Evolutionary conservation across 2,113 vertebrate species (phyloP).

Genomic region (Thamnophis sirtalis): DNA sequence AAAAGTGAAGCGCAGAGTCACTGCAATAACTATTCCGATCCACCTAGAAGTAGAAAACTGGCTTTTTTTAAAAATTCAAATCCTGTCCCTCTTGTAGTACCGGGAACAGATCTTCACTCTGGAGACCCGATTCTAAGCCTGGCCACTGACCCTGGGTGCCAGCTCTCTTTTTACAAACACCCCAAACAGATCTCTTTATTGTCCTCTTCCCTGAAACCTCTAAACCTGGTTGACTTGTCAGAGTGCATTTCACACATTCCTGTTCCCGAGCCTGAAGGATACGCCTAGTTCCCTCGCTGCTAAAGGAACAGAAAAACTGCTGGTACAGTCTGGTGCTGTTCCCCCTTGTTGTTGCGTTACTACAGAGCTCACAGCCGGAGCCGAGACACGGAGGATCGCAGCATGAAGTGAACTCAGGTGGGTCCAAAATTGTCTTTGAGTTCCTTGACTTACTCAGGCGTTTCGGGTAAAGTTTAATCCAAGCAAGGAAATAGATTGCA

Average conservation of each 20-base stretch:
- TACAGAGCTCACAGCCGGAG: neutral
- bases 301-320: constrained; percentile 64
- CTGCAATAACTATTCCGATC: neutral
- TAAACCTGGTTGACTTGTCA: constrained; percentile 73
- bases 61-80: too few relatives aligned
- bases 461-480: neutral
- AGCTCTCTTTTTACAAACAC: neutral
- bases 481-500: neutral
- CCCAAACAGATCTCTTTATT: constrained; percentile 43
- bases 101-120: constrained; percentile 24
- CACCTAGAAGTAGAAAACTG: neutral
- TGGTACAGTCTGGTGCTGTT: constrained; percentile 43
- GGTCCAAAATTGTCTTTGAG: neutral
- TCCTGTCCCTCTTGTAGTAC: neutral
- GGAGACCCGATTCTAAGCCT: constrained; percentile 33
- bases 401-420: neutral
- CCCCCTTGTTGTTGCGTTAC: neutral
- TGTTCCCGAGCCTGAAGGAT: constrained; percentile 72
- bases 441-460: neutral
- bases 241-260: constrained; percentile 81
- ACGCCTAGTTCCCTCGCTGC: constrained; percentile 62
- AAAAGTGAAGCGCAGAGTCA: neutral
- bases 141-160: constrained; percentile 36
- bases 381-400: neutral
- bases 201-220: constrained; percentile 78